Conservation (phyloP, 2,888 invertebrate species). For the Magallana nippona region DNA sequence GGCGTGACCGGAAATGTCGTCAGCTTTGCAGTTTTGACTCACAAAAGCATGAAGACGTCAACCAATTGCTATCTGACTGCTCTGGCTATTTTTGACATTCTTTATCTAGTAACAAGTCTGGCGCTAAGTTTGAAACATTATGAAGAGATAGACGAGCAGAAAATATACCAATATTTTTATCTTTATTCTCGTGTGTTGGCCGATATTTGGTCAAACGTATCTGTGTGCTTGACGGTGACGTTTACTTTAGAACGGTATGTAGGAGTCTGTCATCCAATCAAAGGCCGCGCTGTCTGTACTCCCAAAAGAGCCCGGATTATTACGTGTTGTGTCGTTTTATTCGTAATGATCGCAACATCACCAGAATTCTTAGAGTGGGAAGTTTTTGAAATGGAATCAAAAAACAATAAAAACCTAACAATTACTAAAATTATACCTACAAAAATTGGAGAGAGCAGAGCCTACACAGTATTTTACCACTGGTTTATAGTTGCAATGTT, state of each 20-base stretch:
- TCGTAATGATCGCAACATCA: slow-evolving; percentile 83
- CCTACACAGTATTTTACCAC: slow-evolving; percentile 84
- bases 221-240: slow-evolving; percentile 87
- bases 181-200: slow-evolving; percentile 83
- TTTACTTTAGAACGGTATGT: slow-evolving; percentile 89
- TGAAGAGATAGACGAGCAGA: slow-evolving; percentile 83
- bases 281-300: slow-evolving; percentile 82
- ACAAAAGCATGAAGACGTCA: slow-evolving; percentile 75
- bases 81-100: slow-evolving; percentile 86
- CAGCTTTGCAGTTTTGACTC: slow-evolving; percentile 75
- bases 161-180: slow-evolving; percentile 82
- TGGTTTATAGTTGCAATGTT: slow-evolving; percentile 81
- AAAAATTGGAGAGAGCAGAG: slow-evolving; percentile 82
- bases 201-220: slow-evolving; percentile 85
- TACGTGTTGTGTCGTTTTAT: slow-evolving; percentile 83
- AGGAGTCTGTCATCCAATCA: slow-evolving; percentile 88
- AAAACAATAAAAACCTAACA: slow-evolving; percentile 49
- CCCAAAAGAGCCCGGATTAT: slow-evolving; percentile 86
- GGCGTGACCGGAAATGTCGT: slow-evolving; percentile 75
- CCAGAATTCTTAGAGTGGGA: slow-evolving; percentile 86
- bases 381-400: slow-evolving; percentile 23
- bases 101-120: slow-evolving; percentile 86
- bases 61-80: slow-evolving; percentile 85
- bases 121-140: slow-evolving; percentile 83
- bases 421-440: slow-evolving; percentile 59